phyloP scores from a whole-genome alignment of 1,140 invertebrate species.

The Cotesia chilonis region DNA sequence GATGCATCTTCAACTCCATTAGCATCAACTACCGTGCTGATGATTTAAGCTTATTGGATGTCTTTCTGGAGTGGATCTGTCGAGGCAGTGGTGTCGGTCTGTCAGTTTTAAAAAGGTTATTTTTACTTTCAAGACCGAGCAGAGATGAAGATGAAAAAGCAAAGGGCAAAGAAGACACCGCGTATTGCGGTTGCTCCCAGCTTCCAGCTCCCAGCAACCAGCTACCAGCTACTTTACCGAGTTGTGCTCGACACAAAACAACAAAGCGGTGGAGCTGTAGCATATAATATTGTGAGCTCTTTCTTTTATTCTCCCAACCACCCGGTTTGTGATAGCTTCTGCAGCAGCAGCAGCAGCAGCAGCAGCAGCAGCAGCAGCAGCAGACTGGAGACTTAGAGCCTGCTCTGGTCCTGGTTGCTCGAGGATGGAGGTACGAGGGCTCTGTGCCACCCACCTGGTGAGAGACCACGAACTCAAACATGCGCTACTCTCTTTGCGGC shows the following conservation, averaged over 20 bases:
- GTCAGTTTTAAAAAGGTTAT: not conserved
- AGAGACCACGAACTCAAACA: conserved; percentile 28
- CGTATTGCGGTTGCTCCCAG: conserved; percentile 46
- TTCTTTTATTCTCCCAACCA: no score
- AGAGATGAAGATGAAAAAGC: conserved; percentile 18
- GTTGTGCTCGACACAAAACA: conserved; percentile 17
- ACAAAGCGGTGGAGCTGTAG: no score
- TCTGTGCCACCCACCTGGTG: conserved; percentile 39
- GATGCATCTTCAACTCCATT: not conserved
- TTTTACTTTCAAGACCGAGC: not conserved
- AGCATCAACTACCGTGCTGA: conserved; percentile 32
- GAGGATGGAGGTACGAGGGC: not conserved
- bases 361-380: conserved; percentile 16
- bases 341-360: conserved; percentile 12
- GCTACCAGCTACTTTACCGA: conserved; percentile 35
- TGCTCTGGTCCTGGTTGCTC: not conserved
- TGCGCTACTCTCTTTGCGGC: conserved; percentile 31
- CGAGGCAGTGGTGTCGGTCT: conserved; percentile 29
- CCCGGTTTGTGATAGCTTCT: not conserved
- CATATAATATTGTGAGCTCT: not conserved
- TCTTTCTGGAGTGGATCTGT: conserved; percentile 28
- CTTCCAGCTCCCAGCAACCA: conserved; percentile 39
- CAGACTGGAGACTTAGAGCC: not conserved
- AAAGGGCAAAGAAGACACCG: conserved; percentile 31
- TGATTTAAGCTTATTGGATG: conserved; percentile 65